Percentiles rank a stretch among this genome's conserved stretches.
Evolutionary conservation across 2,113 vertebrate species (phyloP).

Genomic region (Leptosomus discolor): DNA sequence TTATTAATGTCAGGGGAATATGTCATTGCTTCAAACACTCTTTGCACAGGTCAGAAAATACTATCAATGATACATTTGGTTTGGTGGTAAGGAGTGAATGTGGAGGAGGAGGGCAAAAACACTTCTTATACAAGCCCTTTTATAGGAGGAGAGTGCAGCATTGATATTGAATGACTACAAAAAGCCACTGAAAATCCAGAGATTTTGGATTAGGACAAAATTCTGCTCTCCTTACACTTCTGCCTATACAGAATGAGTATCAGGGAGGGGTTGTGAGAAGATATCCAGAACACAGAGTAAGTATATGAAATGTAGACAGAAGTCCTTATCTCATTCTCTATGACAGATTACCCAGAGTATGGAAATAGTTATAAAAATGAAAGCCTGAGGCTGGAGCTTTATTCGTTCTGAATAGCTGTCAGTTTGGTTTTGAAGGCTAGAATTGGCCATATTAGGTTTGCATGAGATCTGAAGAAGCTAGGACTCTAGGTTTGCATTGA

Average conservation of each 20-base stretch:
- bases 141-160: background rate
- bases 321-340: background rate
- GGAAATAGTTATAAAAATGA: conserved; percentile 32
- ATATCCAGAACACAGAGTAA: background rate
- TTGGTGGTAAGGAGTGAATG: background rate
- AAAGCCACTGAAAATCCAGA: background rate
- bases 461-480: conserved; percentile 8
- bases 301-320: background rate
- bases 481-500: background rate
- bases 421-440: conserved; percentile 2
- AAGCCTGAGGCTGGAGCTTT: background rate
- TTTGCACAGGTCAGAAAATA: background rate
- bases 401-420: background rate
- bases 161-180: background rate
- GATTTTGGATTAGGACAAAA: background rate
- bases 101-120: background rate
- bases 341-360: background rate
- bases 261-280: background rate
- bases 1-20: background rate
- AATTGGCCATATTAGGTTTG: conserved; percentile 42
- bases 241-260: background rate
- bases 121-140: background rate
- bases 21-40: background rate
- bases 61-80: background rate
- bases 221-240: background rate